Evolutionary conservation across 1,140 invertebrate genomes (phyloP).

Genomic region (Matsumurasca onukii): DNA sequence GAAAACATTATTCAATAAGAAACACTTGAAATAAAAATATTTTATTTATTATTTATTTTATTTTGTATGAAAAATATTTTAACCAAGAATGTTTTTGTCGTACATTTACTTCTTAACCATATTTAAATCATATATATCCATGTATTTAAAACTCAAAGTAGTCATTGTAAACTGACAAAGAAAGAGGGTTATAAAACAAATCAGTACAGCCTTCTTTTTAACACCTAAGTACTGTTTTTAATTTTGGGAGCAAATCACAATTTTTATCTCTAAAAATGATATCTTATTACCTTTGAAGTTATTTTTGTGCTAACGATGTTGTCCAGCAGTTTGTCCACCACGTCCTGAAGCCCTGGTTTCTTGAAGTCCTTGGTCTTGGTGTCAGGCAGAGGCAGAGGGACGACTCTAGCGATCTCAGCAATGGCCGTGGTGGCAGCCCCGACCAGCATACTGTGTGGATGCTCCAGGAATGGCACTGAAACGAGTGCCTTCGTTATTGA

Average conservation of each 20-base stretch:
- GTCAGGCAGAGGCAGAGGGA: conserved; percentile 60
- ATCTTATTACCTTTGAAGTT: conserved; percentile 58
- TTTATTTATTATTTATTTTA: too few relatives aligned
- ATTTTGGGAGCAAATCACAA: not conserved
- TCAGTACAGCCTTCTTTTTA: too few relatives aligned
- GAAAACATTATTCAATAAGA: too few relatives aligned
- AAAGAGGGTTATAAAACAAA: too few relatives aligned
- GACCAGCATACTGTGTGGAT: conserved; percentile 57
- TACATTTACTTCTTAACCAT: too few relatives aligned
- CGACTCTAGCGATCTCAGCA: conserved; percentile 66
- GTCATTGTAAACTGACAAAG: conserved; percentile 15
- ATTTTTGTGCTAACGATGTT: conserved; percentile 59
- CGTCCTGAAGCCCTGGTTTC: conserved; percentile 53
- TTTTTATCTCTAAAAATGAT: not conserved
- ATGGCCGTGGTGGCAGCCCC: conserved; percentile 64
- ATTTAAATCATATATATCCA: too few relatives aligned
- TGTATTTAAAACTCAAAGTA: too few relatives aligned
- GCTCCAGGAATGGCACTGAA: conserved; percentile 59
- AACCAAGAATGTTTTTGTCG: too few relatives aligned
- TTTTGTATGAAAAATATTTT: too few relatives aligned
- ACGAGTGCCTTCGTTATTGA: too few relatives aligned
- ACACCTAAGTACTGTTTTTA: not conserved
- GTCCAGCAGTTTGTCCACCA: conserved; percentile 60
- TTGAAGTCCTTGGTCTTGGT: conserved; percentile 49
- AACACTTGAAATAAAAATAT: too few relatives aligned